Base-by-base conservation (phyloP, 2,888 invertebrate species). In the Matsumyia berberina region DNA sequence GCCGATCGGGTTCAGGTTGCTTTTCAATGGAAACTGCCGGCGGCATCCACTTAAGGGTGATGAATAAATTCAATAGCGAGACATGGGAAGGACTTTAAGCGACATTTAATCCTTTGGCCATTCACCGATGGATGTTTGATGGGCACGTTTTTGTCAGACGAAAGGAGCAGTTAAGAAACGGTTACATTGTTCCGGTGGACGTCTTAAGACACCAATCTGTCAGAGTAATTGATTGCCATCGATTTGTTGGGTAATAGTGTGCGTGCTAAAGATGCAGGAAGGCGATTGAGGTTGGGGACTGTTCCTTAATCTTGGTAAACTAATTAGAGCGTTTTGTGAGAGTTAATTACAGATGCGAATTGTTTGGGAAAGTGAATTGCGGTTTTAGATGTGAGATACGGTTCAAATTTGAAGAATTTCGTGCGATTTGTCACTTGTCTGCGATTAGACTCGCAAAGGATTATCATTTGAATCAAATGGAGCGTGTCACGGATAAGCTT, bases 51-150 rank as follows among this genome's bases (percentile, higher is more conserved):
- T 64, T 57, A 44, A 35, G 55, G 55, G 9, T 42, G 82, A 67
- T 82, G 78, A 82, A 78, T 72, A 73, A 67, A 83, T 78, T 83
- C 78, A 79, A 74, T 83, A 62, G 69, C 55, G 51, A 55, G 60
- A 67, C 67, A 60, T 62, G 60, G 62, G 53, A 37, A 69, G 80
- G 64, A 69, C 69, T 70, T 79, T 70, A 85, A 85, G 79, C 69
- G 83, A 79, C 64, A 85, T 80, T 76, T 85, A 85, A 85, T 85
- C 85, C 85, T 80, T 85, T 85, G 74, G 74, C 70, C 70, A 85
- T 85, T 85, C 85, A 80, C 80, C 85, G 80, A 85, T 80, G 57
- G 85, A 85, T 85, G 85, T 85, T 85, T 85, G 85, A 80, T 85
- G 80, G 83, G 79, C 83, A 64, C 79, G 73, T 74, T 79, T 78